A percentile compares a stretch with the other conserved stretches of the same genome.
These are phyloP conservation scores for Xestia xanthographa DNA, from an alignment of 2,888 invertebrate species.

Conservation along the genomic window DNA sequence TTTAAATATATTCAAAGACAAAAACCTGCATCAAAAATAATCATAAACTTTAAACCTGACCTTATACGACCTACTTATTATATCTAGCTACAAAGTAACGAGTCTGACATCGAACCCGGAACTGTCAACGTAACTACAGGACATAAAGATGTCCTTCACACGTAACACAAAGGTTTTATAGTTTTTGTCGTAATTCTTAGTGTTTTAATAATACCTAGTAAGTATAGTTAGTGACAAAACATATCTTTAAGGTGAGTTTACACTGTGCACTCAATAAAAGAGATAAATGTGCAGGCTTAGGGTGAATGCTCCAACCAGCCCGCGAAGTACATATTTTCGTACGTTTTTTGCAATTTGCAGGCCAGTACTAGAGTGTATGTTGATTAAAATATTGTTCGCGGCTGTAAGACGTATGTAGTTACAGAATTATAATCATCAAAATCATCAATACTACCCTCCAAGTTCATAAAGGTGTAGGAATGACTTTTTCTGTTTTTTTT, in stretches of 20 bases:
- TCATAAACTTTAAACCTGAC: background rate
- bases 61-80: conserved; percentile 12
- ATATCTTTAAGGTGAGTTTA: background rate
- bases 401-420: too few species aligned
- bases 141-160: conserved; percentile 44
- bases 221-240: conserved; percentile 11
- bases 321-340: too few species aligned
- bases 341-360: too few species aligned
- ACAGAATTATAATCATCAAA: too few species aligned
- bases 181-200: conserved; percentile 34
- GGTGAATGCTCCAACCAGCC: too few species aligned
- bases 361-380: too few species aligned
- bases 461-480: too few species aligned
- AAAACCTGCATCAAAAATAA: background rate
- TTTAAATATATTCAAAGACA: too few species aligned
- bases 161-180: conserved; percentile 28
- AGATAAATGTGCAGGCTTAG: background rate
- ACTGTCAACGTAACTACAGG: conserved; percentile 21
- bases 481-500: too few species aligned
- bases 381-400: too few species aligned
- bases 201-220: conserved; percentile 22
- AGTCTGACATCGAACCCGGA: conserved; percentile 39
- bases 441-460: too few species aligned
- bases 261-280: background rate
- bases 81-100: conserved; percentile 11